Evolutionary conservation across 2,113 vertebrate genomes (phyloP).

Genomic region (Crotalus helleri): DNA sequence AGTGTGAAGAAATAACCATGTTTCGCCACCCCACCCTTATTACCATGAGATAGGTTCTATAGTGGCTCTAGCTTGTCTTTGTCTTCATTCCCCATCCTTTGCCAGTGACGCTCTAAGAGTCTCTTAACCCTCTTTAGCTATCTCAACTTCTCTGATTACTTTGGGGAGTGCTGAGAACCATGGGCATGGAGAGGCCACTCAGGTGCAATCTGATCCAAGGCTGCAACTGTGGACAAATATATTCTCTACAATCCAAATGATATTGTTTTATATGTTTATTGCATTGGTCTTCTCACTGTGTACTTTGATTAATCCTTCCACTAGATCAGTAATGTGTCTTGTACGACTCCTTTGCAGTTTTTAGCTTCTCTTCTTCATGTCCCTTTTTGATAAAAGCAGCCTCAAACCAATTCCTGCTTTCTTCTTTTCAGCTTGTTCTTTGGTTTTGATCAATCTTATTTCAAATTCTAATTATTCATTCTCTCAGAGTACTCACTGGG

Average conservation of each 20-base stretch:
- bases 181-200: background rate
- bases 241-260: background rate
- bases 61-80: background rate
- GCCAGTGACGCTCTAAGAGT: background rate
- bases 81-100: background rate
- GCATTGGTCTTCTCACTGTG: background rate
- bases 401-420: slow-evolving; percentile 38
- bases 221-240: background rate
- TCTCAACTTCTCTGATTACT: background rate
- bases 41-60: background rate
- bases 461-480: slow-evolving; percentile 50
- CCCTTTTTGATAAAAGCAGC: slow-evolving; percentile 39
- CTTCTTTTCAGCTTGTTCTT: slow-evolving; percentile 39
- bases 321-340: slow-evolving; percentile 2
- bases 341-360: slow-evolving; percentile 17
- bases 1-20: background rate
- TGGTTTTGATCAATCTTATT: slow-evolving; percentile 49
- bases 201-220: background rate
- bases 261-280: slow-evolving; percentile 4
- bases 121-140: background rate
- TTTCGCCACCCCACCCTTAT: background rate
- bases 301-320: slow-evolving; percentile 18
- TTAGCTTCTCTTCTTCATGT: slow-evolving; percentile 12
- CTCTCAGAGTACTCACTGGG: slow-evolving; percentile 28
- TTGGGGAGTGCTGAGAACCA: background rate